Conservation (phyloP, 2,888 invertebrate genomes). For the Acronicta alni region DNA sequence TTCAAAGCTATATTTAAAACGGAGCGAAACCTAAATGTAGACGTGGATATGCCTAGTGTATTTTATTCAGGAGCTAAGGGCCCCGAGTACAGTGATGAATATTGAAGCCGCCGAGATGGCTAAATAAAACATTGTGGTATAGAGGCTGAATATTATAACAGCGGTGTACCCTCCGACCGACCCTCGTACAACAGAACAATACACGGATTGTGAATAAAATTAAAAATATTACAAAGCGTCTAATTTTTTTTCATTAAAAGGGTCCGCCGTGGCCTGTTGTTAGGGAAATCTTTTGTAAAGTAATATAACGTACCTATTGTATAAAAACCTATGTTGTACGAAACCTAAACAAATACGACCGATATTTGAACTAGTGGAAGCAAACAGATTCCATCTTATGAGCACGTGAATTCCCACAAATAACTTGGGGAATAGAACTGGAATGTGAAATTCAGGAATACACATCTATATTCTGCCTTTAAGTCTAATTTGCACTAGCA, state of each 20-base stretch:
- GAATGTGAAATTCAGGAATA: slow-evolving; percentile 4
- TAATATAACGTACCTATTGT: slow-evolving; percentile 48
- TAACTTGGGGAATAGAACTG: slow-evolving; percentile 12
- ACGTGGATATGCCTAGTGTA: slow-evolving; percentile 51
- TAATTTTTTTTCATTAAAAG: slow-evolving; percentile 63
- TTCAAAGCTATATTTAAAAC: slow-evolving; percentile 31
- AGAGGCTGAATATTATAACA: slow-evolving; percentile 75
- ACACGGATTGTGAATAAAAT: slow-evolving; percentile 75
- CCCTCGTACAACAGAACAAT: slow-evolving; percentile 73
- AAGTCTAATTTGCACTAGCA: slow-evolving; percentile 22
- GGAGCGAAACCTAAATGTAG: slow-evolving; percentile 38
- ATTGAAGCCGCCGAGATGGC: slow-evolving; percentile 71
- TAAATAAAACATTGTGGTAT: slow-evolving; percentile 79
- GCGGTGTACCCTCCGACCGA: slow-evolving; percentile 61
- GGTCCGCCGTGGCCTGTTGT: slow-evolving; percentile 58
- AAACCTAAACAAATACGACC: slow-evolving; percentile 47
- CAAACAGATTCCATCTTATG: slow-evolving; percentile 27
- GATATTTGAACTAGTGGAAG: slow-evolving; percentile 42
- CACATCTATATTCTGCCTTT: neutral
- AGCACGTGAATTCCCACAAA: slow-evolving; percentile 17
- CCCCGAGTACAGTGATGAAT: slow-evolving; percentile 72
- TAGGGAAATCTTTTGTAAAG: slow-evolving; percentile 62
- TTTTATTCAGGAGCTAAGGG: slow-evolving; percentile 70
- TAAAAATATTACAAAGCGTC: slow-evolving; percentile 73
- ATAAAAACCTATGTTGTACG: slow-evolving; percentile 20